Evolutionary conservation across 2,113 vertebrate genomes (phyloP), one percentile per base, ranked within the genome.

Genomic region (Neolamprologus caudopunctatus): DNA sequence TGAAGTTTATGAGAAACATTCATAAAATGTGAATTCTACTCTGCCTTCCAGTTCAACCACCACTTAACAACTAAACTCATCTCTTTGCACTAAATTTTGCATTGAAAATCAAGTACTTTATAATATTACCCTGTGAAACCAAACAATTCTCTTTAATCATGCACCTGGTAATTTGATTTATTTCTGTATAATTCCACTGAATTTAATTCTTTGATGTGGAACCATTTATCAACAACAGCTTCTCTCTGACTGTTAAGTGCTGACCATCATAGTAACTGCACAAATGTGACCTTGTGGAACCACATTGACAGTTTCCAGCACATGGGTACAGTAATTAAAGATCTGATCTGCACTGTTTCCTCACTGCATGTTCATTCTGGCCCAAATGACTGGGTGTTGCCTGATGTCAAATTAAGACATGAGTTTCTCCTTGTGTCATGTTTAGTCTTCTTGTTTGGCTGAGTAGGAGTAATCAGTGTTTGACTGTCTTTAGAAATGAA

Each of bases 371-470:
- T 66, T 88, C 58, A 47, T 10, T 55, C 35, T 19, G 78, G 51
- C n/a, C 16, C n/a, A 51, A 90, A 94, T 85, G 37, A 89, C 55
- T 82, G 91, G 90, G 90, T 91, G 88, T 90, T 84, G 87, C 8
- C 87, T 55, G 63, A 86, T 42, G 57, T 24, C 31, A 58, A 13
- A 80, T 33, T 82, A 28, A 54, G 61, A 85, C 73, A 85, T 2
- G 35, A 84, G 81, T 17, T 82, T 33, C 24, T 37, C 79, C 83
- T 84, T 42, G 9, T 58, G 61, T 80, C 16, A 4, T 93, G 90
- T 91, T 94, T 92, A 90, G 91, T 94, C 88, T 91, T 63, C 33
- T 28, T 68, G 66, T 13, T 50, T 13, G 54, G 4, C 16, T 47
- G 82, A 87, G 83, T 80, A 53, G 84, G 86, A 90, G 87, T 45